These are phyloP conservation scores for Pseudomyrmex pallidus DNA, from an alignment of 1,140 invertebrate genomes.

Conservation along the genomic window DNA sequence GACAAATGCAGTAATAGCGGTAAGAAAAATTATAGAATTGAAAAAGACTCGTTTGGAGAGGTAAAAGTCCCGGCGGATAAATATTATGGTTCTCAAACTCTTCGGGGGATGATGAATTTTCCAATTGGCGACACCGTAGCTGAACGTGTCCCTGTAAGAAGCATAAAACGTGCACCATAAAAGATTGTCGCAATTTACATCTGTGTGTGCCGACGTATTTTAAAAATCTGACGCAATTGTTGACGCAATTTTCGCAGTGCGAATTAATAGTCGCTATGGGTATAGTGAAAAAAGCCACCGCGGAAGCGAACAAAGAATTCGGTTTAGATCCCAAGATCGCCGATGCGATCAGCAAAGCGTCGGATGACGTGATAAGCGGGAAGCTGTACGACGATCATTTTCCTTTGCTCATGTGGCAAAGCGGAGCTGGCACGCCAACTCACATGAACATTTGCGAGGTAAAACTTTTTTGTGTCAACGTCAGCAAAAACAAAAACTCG, in stretches of 20 bases:
- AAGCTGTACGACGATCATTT: slow-evolving; percentile 98
- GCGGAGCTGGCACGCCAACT: slow-evolving; percentile 99
- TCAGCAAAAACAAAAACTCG: background rate
- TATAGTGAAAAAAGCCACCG: slow-evolving; percentile 98
- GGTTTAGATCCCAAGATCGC: slow-evolving; percentile 95
- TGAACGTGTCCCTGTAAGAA: slow-evolving; percentile 95
- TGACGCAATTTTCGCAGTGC: slow-evolving; percentile 85
- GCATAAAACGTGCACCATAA: background rate
- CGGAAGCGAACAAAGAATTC: slow-evolving; percentile 96
- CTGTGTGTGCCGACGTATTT: background rate
- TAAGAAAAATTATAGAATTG: slow-evolving; percentile 86
- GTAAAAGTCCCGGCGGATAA: slow-evolving; percentile 96
- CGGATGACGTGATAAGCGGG: slow-evolving; percentile 98
- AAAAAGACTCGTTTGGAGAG: slow-evolving; percentile 98
- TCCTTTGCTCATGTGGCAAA: slow-evolving; percentile 99
- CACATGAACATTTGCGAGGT: slow-evolving; percentile 99
- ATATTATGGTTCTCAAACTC: slow-evolving; percentile 99
- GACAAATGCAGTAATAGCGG: slow-evolving; percentile 41
- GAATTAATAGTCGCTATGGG: slow-evolving; percentile 98
- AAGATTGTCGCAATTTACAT: background rate
- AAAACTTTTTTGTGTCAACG: slow-evolving; percentile 56
- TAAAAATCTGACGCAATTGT: background rate
- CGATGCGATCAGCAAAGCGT: slow-evolving; percentile 95
- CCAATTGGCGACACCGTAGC: slow-evolving; percentile 95
- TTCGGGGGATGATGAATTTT: slow-evolving; percentile 98